Conservation (phyloP, 2,888 invertebrate genomes). For the Uropetala carovei region DNA sequence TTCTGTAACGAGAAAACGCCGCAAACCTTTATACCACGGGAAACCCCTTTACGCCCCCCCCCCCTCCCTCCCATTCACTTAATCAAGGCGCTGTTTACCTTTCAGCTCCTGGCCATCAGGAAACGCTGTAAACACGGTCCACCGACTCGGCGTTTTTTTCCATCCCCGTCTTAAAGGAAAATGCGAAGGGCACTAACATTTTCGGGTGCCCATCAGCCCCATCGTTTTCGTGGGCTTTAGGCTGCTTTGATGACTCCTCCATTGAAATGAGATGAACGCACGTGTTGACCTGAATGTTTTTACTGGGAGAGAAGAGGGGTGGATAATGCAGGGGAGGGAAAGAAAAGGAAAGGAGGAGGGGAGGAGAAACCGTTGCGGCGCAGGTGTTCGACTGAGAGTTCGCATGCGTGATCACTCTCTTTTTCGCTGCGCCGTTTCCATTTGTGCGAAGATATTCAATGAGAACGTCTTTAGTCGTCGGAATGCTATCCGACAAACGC, state of each 20-base stretch:
- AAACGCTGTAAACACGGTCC: background rate
- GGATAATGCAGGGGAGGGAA: too few species aligned
- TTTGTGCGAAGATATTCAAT: too few species aligned
- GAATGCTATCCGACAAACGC: too few species aligned
- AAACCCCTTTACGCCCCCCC: background rate
- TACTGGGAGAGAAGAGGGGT: too few species aligned
- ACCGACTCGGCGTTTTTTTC: background rate
- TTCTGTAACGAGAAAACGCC: background rate
- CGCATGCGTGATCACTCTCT: too few species aligned
- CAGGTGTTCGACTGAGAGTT: too few species aligned
- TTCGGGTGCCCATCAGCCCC: background rate
- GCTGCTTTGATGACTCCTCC: background rate
- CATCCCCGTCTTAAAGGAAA: background rate
- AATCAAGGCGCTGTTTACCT: conserved; percentile 20
- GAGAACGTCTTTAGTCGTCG: too few species aligned
- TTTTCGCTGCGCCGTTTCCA: too few species aligned
- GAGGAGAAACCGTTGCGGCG: too few species aligned
- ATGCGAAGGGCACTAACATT: background rate
- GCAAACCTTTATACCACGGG: conserved; percentile 3
- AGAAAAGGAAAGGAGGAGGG: too few species aligned
- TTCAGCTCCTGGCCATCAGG: background rate
- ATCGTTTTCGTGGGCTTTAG: background rate
- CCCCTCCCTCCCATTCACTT: background rate
- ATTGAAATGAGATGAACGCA: background rate
- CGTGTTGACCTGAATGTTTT: too few species aligned